Conservation (phyloP, 2,113 vertebrate species). For the Aptenodytes forsteri region DNA sequence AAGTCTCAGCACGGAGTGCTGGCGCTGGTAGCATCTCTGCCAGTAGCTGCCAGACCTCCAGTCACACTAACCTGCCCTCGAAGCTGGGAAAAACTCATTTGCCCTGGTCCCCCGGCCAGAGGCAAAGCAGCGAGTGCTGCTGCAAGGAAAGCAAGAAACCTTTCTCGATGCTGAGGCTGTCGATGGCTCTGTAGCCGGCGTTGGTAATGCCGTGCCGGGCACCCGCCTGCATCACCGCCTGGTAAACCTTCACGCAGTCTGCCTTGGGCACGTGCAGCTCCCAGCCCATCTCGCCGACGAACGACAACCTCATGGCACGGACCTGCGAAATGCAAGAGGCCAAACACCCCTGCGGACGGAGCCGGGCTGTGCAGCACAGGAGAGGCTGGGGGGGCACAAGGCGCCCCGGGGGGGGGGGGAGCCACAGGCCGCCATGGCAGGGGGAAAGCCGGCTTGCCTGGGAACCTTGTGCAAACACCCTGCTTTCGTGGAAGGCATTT, state of each 20-base stretch:
- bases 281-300: slow-evolving; percentile 96
- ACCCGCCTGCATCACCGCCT: slow-evolving; percentile 86
- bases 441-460: background rate
- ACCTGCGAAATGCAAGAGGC: slow-evolving; percentile 72
- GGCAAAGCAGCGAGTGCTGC: rapidly evolving
- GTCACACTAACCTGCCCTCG: background rate
- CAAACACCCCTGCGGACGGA: rapidly evolving
- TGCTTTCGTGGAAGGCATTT: background rate
- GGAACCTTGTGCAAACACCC: rapidly evolving
- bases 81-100: background rate
- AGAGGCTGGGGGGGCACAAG: too few species aligned
- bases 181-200: slow-evolving; percentile 94
- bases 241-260: slow-evolving; percentile 86
- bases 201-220: slow-evolving; percentile 84
- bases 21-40: background rate
- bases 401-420: too few species aligned
- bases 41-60: background rate
- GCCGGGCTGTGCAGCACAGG: rapidly evolving
- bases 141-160: slow-evolving; percentile 66
- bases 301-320: slow-evolving; percentile 90
- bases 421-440: rapidly evolving
- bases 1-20: background rate
- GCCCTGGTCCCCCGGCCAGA: rapidly evolving
- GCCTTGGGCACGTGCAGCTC: slow-evolving; percentile 88
- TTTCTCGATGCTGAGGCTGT: slow-evolving; percentile 97